Conservation (phyloP, 2,797 vertebrate genomes). For the Poeciliopsis gracilis region DNA sequence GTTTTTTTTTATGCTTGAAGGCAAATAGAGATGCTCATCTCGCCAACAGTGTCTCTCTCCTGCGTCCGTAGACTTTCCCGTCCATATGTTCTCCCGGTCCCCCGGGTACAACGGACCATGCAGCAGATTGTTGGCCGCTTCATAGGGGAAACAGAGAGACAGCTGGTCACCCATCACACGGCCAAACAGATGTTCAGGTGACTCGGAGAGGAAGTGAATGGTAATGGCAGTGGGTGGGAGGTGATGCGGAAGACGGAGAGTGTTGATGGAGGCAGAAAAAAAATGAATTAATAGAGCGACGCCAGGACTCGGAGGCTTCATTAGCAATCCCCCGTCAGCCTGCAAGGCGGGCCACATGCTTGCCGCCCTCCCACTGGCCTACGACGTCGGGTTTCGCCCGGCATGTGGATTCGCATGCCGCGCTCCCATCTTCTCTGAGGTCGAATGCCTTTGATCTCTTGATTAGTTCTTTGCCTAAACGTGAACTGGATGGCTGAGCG, state of each 20-base stretch:
- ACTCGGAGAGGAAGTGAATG: slow-evolving; percentile 58
- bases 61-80: slow-evolving; percentile 45
- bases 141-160: slow-evolving; percentile 66
- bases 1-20: slow-evolving; percentile 59
- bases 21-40: slow-evolving; percentile 66
- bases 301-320: slow-evolving; percentile 53
- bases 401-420: slow-evolving; percentile 44
- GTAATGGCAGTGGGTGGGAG: slow-evolving; percentile 25
- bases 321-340: slow-evolving; percentile 49
- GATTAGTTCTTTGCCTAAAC: slow-evolving; percentile 66
- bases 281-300: slow-evolving; percentile 39
- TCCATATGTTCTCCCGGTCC: slow-evolving; percentile 71
- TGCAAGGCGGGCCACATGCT: slow-evolving; percentile 44
- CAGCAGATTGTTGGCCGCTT: slow-evolving; percentile 76
- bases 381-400: slow-evolving; percentile 45
- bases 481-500: slow-evolving; percentile 56
- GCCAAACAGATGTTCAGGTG: slow-evolving; percentile 78
- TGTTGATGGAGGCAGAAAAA: slow-evolving; percentile 31
- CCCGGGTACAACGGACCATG: slow-evolving; percentile 61
- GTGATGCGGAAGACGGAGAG: slow-evolving; percentile 30
- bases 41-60: slow-evolving; percentile 47
- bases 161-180: slow-evolving; percentile 76
- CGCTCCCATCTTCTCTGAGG: slow-evolving; percentile 43
- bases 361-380: slow-evolving; percentile 38
- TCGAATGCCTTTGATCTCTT: slow-evolving; percentile 72